Conservation (phyloP, 2,888 invertebrate genomes). For the Tineola bisselliella region DNA sequence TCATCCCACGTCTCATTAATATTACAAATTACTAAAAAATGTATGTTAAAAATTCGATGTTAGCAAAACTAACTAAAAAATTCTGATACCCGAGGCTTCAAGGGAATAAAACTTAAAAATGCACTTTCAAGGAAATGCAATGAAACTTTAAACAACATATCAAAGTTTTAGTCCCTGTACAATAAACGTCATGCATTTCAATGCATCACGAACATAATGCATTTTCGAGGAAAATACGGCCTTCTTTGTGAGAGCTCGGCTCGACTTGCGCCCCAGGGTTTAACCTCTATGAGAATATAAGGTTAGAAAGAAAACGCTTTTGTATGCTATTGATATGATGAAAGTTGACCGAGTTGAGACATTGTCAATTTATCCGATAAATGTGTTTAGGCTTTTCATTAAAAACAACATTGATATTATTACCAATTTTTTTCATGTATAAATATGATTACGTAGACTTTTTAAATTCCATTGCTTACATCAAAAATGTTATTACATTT, state of each 20-base stretch:
- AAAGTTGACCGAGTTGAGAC: not conserved
- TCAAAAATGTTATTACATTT: no score
- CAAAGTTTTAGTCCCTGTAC: constrained; percentile 15
- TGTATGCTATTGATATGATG: not conserved
- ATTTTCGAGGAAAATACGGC: constrained; percentile 16
- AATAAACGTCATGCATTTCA: constrained; percentile 31
- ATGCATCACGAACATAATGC: constrained; percentile 31
- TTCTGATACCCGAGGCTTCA: not conserved
- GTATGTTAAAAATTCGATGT: no score
- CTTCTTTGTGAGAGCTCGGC: constrained; percentile 4
- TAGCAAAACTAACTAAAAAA: no score
- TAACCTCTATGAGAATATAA: not conserved
- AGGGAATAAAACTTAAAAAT: not conserved
- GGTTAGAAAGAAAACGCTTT: not conserved
- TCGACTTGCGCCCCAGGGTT: not conserved
- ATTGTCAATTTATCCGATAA: not conserved
- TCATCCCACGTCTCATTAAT: no score
- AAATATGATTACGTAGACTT: no score
- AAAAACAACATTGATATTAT: no score
- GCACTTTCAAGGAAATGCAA: not conserved
- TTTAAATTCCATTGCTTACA: no score
- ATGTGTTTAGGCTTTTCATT: not conserved
- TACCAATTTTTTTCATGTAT: no score
- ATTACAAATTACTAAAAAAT: no score
- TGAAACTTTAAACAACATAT: not conserved